phyloP scores from a whole-genome alignment of 2,113 vertebrate genomes.

The Onychostruthus taczanowskii region DNA sequence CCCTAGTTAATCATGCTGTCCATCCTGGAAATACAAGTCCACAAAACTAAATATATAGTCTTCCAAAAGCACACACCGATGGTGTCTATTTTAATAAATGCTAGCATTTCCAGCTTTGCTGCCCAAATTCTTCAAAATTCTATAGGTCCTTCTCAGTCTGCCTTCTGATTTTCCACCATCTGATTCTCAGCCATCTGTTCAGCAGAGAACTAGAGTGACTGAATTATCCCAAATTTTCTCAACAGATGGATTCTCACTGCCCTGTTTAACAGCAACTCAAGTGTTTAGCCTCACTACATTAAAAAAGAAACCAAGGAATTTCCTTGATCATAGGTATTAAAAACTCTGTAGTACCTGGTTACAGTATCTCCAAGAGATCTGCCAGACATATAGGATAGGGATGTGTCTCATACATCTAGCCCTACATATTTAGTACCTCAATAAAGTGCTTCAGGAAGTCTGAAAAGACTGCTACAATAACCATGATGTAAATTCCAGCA shows the following conservation, averaged over 20 bases:
- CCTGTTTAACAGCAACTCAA: neutral
- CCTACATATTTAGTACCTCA: neutral
- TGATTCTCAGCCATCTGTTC: neutral
- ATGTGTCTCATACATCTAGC: neutral
- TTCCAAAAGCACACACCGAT: neutral
- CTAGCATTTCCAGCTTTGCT: neutral
- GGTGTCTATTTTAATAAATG: neutral
- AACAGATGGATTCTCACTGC: neutral
- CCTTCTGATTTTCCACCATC: neutral
- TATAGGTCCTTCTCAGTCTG: neutral
- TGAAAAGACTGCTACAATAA: neutral
- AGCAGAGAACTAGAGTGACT: neutral
- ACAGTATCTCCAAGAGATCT: neutral
- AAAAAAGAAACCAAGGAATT: neutral
- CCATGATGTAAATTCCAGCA: neutral
- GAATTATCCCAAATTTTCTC: neutral
- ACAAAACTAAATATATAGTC: neutral
- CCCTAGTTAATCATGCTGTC: neutral
- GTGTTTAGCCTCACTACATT: neutral
- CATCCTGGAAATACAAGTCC: neutral
- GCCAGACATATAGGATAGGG: fast-evolving
- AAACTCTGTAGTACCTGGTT: neutral
- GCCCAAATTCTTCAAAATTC: neutral
- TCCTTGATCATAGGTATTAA: fast-evolving
- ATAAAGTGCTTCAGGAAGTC: neutral